Evolutionary conservation across 2,888 invertebrate species (phyloP).

Genomic region (Nomada flava): DNA sequence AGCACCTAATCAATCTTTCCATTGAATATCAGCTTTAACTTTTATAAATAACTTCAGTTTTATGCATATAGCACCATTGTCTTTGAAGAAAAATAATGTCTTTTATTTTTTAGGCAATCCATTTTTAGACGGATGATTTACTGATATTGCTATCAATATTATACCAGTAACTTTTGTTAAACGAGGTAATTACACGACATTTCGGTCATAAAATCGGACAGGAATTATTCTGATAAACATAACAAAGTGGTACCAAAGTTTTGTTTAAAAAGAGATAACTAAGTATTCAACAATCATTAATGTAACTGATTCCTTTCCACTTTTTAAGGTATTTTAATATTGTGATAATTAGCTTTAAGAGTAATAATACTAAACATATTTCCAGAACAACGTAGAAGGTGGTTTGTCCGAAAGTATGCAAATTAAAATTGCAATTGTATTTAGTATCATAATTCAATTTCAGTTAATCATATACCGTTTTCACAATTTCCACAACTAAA

Average conservation of each 20-base stretch:
- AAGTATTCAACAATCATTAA: conserved; percentile 70
- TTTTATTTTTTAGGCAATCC: conserved; percentile 80
- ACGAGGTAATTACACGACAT: conserved; percentile 80
- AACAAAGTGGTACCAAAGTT: conserved; percentile 62
- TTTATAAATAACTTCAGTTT: conserved; percentile 70
- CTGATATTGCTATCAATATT: conserved; percentile 74
- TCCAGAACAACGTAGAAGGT: conserved; percentile 78
- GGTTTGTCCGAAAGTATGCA: conserved; percentile 67
- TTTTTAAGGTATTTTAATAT: conserved; percentile 72
- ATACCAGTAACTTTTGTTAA: conserved; percentile 80
- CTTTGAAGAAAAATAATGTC: conserved; percentile 75
- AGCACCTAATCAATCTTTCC: conserved; percentile 76
- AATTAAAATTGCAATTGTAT: conserved; percentile 18
- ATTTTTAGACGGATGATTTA: conserved; percentile 80
- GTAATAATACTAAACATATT: conserved; percentile 80
- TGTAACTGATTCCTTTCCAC: conserved; percentile 66
- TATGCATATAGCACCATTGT: conserved; percentile 77
- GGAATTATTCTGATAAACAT: conserved; percentile 69
- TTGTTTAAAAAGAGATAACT: conserved; percentile 55
- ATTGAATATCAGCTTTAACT: conserved; percentile 63
- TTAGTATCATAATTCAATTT: conserved; percentile 40
- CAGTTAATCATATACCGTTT: conserved; percentile 25
- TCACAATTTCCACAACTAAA: conserved; percentile 23
- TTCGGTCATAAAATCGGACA: conserved; percentile 78
- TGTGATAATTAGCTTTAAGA: conserved; percentile 71